Conservation (phyloP, 2,113 vertebrate genomes). For the Rhizomys pruinosus region DNA sequence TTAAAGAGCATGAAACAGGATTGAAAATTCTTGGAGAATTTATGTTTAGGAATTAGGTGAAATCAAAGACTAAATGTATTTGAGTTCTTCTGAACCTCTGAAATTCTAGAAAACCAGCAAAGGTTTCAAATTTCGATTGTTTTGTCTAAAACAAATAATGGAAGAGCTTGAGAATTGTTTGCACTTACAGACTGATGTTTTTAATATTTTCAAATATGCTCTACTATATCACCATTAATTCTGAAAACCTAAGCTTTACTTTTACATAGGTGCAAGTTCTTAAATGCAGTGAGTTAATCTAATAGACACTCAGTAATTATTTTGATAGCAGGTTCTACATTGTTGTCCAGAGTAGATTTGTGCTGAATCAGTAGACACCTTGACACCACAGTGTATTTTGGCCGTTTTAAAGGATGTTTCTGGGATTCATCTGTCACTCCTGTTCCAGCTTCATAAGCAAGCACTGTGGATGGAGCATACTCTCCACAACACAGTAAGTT, state of each 20-base stretch:
- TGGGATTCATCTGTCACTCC: neutral
- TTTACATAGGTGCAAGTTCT: neutral
- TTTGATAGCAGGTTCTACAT: neutral
- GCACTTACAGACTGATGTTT: fast-evolving
- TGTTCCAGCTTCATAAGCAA: neutral
- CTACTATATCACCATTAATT: neutral
- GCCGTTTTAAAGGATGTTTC: neutral
- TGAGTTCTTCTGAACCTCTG: neutral
- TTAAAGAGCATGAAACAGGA: neutral
- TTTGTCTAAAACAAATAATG: neutral
- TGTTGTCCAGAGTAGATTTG: neutral
- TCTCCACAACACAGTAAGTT: neutral
- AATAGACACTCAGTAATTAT: neutral
- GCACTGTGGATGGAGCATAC: neutral
- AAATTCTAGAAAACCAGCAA: neutral
- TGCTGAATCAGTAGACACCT: neutral
- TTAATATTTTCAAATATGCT: neutral
- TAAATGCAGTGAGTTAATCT: neutral
- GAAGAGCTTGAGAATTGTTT: neutral
- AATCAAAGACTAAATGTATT: neutral
- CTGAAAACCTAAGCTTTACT: neutral
- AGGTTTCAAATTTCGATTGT: neutral
- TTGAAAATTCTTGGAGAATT: neutral
- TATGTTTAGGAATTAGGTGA: neutral
- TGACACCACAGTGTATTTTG: neutral